Percentiles rank a stretch among this genome's conserved stretches.
Conservation (phyloP, 2,888 invertebrate species). For the Acanthosoma haemorrhoidale region DNA sequence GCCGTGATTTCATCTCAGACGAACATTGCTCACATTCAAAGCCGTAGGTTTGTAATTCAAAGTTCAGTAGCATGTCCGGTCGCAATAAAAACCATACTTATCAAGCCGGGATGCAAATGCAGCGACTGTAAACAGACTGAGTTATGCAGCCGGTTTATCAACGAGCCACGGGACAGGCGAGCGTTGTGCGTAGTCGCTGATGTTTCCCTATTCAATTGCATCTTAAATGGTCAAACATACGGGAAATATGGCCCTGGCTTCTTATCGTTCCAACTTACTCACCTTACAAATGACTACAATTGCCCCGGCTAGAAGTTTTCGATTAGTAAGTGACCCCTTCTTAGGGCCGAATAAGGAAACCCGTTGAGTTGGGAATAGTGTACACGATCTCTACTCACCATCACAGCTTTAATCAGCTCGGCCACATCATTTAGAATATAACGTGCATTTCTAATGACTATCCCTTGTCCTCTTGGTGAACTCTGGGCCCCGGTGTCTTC, state of each 20-base stretch:
- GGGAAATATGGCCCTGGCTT: not conserved
- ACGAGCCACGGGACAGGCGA: too few species aligned
- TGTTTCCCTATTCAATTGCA: not conserved
- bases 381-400: not conserved
- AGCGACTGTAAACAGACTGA: not conserved
- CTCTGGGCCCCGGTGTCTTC: too few species aligned
- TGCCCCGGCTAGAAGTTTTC: not conserved
- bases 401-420: not conserved
- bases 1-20: too few species aligned
- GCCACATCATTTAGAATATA: not conserved
- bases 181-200: not conserved
- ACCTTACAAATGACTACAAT: not conserved
- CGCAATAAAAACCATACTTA: not conserved
- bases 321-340: not conserved
- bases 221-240: not conserved
- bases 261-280: not conserved
- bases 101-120: not conserved
- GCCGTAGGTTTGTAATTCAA: too few species aligned
- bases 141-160: not conserved
- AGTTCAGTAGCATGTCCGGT: too few species aligned
- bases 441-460: not conserved
- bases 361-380: not conserved
- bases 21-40: too few species aligned
- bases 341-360: not conserved
- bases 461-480: not conserved